Evolutionary conservation across 2,797 vertebrate species (phyloP).

Genomic region (Acrocephalus scirpaceus): DNA sequence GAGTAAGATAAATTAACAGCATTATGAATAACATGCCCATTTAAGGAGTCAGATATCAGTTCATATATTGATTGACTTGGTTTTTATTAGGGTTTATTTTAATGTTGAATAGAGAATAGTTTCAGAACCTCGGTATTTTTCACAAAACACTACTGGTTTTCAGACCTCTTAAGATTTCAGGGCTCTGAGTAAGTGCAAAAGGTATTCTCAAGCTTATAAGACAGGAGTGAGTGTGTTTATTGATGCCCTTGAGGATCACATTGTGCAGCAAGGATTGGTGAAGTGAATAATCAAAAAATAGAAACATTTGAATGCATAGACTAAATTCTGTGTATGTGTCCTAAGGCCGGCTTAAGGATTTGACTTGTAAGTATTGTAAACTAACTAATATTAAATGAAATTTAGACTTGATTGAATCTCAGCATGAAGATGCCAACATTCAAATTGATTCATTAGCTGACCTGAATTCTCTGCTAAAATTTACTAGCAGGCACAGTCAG

Average conservation of each 20-base stretch:
- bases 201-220: conserved; percentile 30
- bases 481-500: background rate
- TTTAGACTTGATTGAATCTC: conserved; percentile 44
- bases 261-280: conserved; percentile 28
- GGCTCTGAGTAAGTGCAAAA: conserved; percentile 7
- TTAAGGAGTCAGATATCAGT: background rate
- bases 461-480: conserved; percentile 43
- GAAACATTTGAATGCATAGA: background rate
- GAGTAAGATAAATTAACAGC: background rate
- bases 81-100: background rate
- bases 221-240: conserved; percentile 27
- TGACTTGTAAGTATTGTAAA: background rate
- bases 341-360: background rate
- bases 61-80: background rate
- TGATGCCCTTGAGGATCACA: conserved; percentile 48
- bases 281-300: conserved; percentile 39
- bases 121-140: background rate
- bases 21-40: background rate
- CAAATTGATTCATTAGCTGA: conserved; percentile 48
- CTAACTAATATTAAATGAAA: conserved; percentile 17
- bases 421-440: conserved; percentile 36
- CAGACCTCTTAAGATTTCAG: background rate
- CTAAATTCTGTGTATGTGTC: background rate
- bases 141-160: background rate
- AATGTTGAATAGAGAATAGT: background rate